Base-by-base conservation (phyloP, 2,888 invertebrate genomes). In the Rhorus exstirpatorius region DNA sequence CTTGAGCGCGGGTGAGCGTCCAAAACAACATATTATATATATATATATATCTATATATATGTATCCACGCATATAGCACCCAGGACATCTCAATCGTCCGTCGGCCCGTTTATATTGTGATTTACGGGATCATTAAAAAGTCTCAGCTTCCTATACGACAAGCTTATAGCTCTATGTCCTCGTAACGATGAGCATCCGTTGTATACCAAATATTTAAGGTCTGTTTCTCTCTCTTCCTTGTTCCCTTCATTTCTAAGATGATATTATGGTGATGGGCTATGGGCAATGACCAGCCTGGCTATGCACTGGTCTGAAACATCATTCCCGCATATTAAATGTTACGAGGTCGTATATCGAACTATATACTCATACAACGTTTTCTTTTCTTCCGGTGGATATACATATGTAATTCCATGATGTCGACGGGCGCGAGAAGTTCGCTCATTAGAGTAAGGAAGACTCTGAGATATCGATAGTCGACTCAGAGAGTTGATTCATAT, bases 41-140 rank as follows among this genome's bases (percentile, higher is more conserved):
- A n/a, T n/a, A n/a, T n/a, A n/a, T n/a, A n/a, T n/a, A n/a, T n/a
- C n/a, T 44, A 44, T 44, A 44, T 12, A 44, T 44, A 3, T 26
- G n/a, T n/a, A n/a, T n/a, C n/a, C 10, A 53, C n/a, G 4, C 8
- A 35, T 51, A 72, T 24, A 31, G 72, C 38, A 26, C 31, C 58
- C 49, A 7, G 58, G 65, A 82, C 75, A 75, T 79, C 82, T 82
- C 82, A 79, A 82, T 82, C 82, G 51, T 49, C 51, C 58, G 74
- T 70, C 76, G 68, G 61, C 26, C 49, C 67, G 74, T 79, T 77
- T 68, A 77, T 82, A 83, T 85, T 80, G 79, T 89, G 89, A 89
- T 89, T 89, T 89, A 89, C 89, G 89, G 86, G 88, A 86, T 89
- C 89, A 86, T 89, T 89, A 88, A 88, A 84, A 46, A 88, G 87